These are phyloP conservation scores for Polyploca ridens DNA, from an alignment of 2,888 invertebrate species.

Conservation along the genomic window DNA sequence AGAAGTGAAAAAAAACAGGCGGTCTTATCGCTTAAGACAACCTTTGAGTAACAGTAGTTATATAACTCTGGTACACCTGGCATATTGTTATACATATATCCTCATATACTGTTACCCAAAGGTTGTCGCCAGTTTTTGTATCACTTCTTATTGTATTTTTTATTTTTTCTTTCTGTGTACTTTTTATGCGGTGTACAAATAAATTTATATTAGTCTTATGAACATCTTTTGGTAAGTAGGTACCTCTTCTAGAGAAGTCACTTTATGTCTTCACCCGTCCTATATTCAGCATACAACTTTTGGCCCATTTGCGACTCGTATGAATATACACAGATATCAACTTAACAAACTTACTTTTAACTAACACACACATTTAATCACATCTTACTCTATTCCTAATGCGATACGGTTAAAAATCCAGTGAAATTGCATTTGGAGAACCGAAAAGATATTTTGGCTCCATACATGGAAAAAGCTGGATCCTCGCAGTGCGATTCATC, in stretches of 20 bases:
- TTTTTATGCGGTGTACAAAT: too few species aligned
- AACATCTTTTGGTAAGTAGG: too few species aligned
- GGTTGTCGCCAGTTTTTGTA: too few species aligned
- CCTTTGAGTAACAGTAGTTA: too few species aligned
- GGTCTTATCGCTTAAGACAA: too few species aligned
- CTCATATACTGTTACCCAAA: too few species aligned
- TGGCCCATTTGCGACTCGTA: constrained; percentile 71
- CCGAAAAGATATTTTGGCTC: constrained; percentile 38
- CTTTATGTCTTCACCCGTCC: constrained; percentile 49
- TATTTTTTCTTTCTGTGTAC: too few species aligned
- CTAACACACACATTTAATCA: constrained; percentile 3
- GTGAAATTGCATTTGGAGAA: constrained; percentile 17
- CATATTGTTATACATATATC: too few species aligned
- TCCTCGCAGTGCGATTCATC: constrained; percentile 70
- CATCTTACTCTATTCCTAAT: constrained; percentile 12
- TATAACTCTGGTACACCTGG: too few species aligned
- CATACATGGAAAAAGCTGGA: constrained; percentile 70
- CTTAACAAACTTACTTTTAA: constrained; percentile 34
- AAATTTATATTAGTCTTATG: too few species aligned
- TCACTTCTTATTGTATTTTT: too few species aligned
- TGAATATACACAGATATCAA: constrained; percentile 66
- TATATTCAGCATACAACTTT: constrained; percentile 69
- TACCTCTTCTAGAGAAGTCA: constrained; percentile 2
- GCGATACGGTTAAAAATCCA: constrained; percentile 40
- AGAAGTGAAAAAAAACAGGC: too few species aligned